Evolutionary conservation across 1,140 invertebrate genomes (phyloP).

Genomic region (Drosophila bocki): DNA sequence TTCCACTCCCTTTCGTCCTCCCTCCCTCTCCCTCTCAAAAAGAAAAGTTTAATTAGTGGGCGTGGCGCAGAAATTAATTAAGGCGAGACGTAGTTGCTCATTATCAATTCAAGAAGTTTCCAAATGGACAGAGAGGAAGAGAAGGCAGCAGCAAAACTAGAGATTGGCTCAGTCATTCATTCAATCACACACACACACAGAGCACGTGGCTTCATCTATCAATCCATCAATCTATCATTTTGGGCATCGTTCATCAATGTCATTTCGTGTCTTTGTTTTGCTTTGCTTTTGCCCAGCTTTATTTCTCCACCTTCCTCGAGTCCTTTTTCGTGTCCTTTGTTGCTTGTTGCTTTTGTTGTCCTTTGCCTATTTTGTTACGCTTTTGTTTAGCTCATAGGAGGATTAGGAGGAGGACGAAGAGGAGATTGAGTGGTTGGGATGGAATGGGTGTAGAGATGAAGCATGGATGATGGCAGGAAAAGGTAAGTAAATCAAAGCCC

Average conservation of each 20-base stretch:
- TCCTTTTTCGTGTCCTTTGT: slow-evolving; percentile 21
- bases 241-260: slow-evolving; percentile 77
- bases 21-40: background rate
- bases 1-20: background rate
- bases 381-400: slow-evolving; percentile 51
- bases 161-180: slow-evolving; percentile 65
- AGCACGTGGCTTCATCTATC: slow-evolving; percentile 48
- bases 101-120: slow-evolving; percentile 76
- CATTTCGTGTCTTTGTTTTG: slow-evolving; percentile 60
- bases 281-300: slow-evolving; percentile 23
- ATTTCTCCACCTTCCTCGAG: slow-evolving; percentile 2
- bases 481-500: slow-evolving; percentile 50
- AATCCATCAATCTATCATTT: slow-evolving; percentile 75
- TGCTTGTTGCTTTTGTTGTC: slow-evolving; percentile 41
- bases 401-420: slow-evolving; percentile 12
- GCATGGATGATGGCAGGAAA: slow-evolving; percentile 31
- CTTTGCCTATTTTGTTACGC: slow-evolving; percentile 42
- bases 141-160: slow-evolving; percentile 20
- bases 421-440: background rate
- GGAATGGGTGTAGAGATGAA: slow-evolving; percentile 1
- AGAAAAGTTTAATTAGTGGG: slow-evolving; percentile 78
- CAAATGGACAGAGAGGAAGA: background rate
- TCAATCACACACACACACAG: slow-evolving; percentile 30
- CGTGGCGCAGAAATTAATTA: slow-evolving; percentile 76
- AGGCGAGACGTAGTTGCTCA: slow-evolving; percentile 64